Conservation (phyloP, 2,113 vertebrate genomes). For the Pollachius pollachius region DNA sequence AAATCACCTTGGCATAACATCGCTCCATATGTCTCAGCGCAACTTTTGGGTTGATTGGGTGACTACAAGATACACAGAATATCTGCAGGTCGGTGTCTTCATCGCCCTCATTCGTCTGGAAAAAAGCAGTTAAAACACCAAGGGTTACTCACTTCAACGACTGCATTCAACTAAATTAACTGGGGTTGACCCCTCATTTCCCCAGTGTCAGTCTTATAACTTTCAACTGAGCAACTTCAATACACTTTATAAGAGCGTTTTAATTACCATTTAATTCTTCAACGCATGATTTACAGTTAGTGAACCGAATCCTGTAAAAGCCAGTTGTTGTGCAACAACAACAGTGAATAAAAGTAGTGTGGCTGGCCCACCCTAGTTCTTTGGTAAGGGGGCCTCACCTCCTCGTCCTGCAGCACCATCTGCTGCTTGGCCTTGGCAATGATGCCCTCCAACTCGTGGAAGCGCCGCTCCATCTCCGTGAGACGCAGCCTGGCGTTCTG, state of each 20-base stretch:
- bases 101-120: slow-evolving; percentile 85
- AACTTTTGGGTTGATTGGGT: slow-evolving; percentile 90
- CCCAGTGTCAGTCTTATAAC: too few relatives aligned
- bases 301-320: too few relatives aligned
- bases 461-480: slow-evolving; percentile 92
- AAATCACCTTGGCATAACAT: slow-evolving; percentile 88
- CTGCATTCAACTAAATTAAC: too few relatives aligned
- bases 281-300: too few relatives aligned
- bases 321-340: too few relatives aligned
- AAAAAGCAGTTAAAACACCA: not conserved
- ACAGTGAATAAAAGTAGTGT: too few relatives aligned
- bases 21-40: slow-evolving; percentile 91
- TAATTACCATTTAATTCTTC: too few relatives aligned
- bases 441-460: slow-evolving; percentile 91
- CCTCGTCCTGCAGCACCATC: slow-evolving; percentile 89
- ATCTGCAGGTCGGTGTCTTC: slow-evolving; percentile 92
- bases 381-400: slow-evolving; percentile 70
- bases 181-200: too few relatives aligned
- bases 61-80: slow-evolving; percentile 92
- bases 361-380: too few relatives aligned
- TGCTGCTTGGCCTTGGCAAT: slow-evolving; percentile 94
- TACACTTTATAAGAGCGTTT: too few relatives aligned
- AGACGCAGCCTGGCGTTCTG: slow-evolving; percentile 88
- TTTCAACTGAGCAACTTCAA: too few relatives aligned
- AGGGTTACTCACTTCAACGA: not conserved